Evolutionary conservation across 2,888 invertebrate species (phyloP).

Genomic region (Gnatocerus cornutus): DNA sequence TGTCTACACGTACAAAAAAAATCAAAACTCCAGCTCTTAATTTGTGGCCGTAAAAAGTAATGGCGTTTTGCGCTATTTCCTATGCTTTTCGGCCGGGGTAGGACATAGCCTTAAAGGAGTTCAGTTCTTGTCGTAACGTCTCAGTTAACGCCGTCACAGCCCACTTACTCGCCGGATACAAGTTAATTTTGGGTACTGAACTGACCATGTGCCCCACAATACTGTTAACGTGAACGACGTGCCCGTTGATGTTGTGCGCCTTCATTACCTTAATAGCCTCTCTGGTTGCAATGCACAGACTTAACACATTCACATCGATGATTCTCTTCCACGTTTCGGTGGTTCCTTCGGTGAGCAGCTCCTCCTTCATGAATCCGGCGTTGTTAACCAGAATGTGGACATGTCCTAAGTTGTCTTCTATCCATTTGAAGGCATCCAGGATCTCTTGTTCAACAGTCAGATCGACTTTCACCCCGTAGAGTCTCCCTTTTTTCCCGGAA

Average conservation of each 20-base stretch:
- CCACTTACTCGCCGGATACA: slow-evolving; percentile 49
- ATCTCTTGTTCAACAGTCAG: slow-evolving; percentile 55
- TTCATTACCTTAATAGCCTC: slow-evolving; percentile 51
- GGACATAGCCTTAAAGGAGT: no score
- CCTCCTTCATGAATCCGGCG: slow-evolving; percentile 51
- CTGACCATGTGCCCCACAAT: slow-evolving; percentile 47
- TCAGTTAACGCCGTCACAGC: slow-evolving; percentile 51
- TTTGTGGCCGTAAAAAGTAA: no score
- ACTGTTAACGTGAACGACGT: slow-evolving; percentile 51
- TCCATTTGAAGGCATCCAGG: slow-evolving; percentile 54
- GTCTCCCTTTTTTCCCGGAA: slow-evolving; percentile 49
- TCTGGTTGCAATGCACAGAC: slow-evolving; percentile 47
- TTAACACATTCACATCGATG: slow-evolving; percentile 50
- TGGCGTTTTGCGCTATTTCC: no score
- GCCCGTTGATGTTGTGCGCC: slow-evolving; percentile 49
- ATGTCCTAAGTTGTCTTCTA: slow-evolving; percentile 53
- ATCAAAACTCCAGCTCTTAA: no score
- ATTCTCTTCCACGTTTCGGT: slow-evolving; percentile 46
- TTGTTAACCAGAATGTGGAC: slow-evolving; percentile 56
- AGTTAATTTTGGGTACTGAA: slow-evolving; percentile 34
- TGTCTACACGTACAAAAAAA: no score
- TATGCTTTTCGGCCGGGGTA: no score
- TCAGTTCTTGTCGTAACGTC: slow-evolving; percentile 48
- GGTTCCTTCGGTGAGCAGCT: slow-evolving; percentile 31
- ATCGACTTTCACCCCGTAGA: slow-evolving; percentile 52